phyloP scores from a whole-genome alignment of 2,113 vertebrate genomes.

The Hyla sarda region DNA sequence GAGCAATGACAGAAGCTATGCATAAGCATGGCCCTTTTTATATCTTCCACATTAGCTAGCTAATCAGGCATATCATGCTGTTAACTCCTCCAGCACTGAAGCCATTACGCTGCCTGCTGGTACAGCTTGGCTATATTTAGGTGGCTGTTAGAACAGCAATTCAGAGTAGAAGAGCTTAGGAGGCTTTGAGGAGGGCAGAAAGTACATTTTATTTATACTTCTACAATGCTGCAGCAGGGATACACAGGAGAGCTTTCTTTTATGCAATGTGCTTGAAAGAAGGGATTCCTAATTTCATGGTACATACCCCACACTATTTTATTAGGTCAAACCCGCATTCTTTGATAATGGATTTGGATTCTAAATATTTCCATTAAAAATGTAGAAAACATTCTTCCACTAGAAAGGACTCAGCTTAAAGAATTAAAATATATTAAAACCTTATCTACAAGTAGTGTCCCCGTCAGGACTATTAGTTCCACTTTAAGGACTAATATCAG shows the following conservation, averaged over 20 bases:
- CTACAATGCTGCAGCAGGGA: slow-evolving; percentile 9
- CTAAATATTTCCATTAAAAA: neutral
- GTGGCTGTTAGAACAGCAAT: slow-evolving; percentile 37
- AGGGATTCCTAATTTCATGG: slow-evolving; percentile 6
- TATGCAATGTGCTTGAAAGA: neutral
- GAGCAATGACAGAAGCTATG: slow-evolving; percentile 51
- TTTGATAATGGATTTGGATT: neutral
- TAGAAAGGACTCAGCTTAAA: neutral
- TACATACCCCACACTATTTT: slow-evolving; percentile 8
- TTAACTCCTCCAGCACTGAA: slow-evolving; percentile 51
- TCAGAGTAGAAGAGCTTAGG: slow-evolving; percentile 23
- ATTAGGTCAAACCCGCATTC: neutral
- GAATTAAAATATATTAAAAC: neutral
- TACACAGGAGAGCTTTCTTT: slow-evolving; percentile 17
- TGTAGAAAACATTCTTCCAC: neutral
- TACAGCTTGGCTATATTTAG: slow-evolving; percentile 41
- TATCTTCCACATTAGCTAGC: slow-evolving; percentile 57
- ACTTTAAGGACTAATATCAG: neutral
- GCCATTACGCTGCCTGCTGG: slow-evolving; percentile 29
- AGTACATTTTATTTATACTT: slow-evolving; percentile 41
- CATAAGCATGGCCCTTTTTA: slow-evolving; percentile 48
- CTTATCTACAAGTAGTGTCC: neutral
- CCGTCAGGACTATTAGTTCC: neutral
- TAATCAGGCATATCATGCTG: slow-evolving; percentile 54
- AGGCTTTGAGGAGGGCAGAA: slow-evolving; percentile 27